A percentile compares a stretch with the other conserved stretches of the same genome.
These are phyloP conservation scores for Gerris buenoi DNA, from an alignment of 1,140 invertebrate species.

Conservation along the genomic window DNA sequence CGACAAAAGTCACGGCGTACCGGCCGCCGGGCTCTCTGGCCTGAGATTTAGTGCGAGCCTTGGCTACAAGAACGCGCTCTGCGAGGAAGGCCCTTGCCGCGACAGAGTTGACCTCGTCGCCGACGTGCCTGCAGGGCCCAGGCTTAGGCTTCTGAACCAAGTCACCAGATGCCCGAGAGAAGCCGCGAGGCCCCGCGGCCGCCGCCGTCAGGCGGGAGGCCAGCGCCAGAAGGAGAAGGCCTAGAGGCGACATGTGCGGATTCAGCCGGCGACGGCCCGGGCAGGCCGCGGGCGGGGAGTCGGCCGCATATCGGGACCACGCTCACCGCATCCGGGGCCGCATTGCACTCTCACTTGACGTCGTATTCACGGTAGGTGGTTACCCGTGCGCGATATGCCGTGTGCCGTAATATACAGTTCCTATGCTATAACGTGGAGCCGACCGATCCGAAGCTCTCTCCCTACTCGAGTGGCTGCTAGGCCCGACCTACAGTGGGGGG, in stretches of 20 bases:
- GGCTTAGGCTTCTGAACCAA: neutral
- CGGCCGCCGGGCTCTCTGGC: constrained; percentile 35
- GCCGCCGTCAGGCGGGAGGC: neutral
- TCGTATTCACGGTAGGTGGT: too few species aligned
- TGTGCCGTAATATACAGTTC: too few species aligned
- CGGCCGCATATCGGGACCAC: neutral
- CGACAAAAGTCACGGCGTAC: constrained; percentile 47
- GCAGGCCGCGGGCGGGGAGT: neutral
- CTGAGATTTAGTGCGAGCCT: constrained; percentile 41
- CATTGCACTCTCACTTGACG: neutral
- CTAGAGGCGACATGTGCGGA: neutral
- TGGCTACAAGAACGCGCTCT: constrained; percentile 44
- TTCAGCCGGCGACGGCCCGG: neutral
- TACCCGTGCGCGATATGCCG: too few species aligned
- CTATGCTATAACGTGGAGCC: too few species aligned
- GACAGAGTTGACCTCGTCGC: constrained; percentile 31
- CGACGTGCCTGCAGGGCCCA: constrained; percentile 16
- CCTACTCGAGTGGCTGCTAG: neutral
- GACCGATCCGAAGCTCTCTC: too few species aligned
- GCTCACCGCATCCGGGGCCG: neutral
- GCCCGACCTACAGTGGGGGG: neutral
- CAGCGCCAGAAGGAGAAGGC: neutral
- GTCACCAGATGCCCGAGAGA: neutral
- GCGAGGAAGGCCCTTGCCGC: constrained; percentile 41
- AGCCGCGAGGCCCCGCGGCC: neutral